Base-by-base conservation (phyloP, 2,888 invertebrate genomes). In the Tachina grossa region DNA sequence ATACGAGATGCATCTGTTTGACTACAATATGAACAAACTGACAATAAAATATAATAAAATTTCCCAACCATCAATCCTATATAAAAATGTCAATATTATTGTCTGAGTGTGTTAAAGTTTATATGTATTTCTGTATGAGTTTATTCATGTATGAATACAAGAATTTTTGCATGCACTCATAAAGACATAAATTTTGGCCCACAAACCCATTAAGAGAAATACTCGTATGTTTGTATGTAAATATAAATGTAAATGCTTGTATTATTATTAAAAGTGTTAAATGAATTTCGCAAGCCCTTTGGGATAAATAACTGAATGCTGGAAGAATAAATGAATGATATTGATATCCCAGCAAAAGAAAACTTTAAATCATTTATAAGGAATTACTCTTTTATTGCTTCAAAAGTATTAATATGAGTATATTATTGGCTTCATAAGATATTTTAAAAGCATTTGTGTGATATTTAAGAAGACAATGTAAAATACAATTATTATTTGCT, bases 11-110 rank as follows among this genome's bases (percentile, higher is more conserved):
- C 71, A 79, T 65, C 71, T 79, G 71, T 65, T 69, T 51, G 41
- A 75, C 43, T 68, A n/a, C 53, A 55, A 74, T 41, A 77, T 22
- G 61, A 72, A 63, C 63, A 59, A 55, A 59, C 43, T 78, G 66
- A 72, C 77, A 83, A 83, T 78, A 78, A 78, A 83, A 83, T 68
- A 59, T 41, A 78, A 78, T 78, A 83, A 83, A 72, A 74, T 61
- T 83, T 74, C 41, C 19, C 22, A 78, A n/a, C 83, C 77, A 65
- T 78, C 83, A 78, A 83, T 74, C 77, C 66, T 53, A 61, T 47
- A 83, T 83, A 66, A 77, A 83, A 68, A 66, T 72, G 72, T 83
- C 77, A 77, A 68, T 83, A 66, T 72, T 83, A 78, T 78, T 78
- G 72, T 72, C 59, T 72, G 72, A 72, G 59, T 78, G 76, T 53